A percentile compares a stretch with the other conserved stretches of the same genome.
Conservation (phyloP, 2,797 vertebrate species). For the Myripristis murdjan region DNA sequence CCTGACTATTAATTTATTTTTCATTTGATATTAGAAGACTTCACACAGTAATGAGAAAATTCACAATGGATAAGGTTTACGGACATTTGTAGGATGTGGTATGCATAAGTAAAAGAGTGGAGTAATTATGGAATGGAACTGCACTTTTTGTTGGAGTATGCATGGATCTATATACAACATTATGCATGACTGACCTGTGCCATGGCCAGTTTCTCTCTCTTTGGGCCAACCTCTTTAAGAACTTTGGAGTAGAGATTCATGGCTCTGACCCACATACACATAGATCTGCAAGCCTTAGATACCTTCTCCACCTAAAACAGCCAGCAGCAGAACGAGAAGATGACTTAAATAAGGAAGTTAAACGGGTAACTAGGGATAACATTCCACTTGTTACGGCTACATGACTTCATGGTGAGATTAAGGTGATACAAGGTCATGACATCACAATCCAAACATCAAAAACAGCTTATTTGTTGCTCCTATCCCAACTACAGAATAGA, state of each 20-base stretch:
- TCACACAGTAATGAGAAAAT: background rate
- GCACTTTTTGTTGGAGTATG: background rate
- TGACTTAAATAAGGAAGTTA: background rate
- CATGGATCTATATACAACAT: background rate
- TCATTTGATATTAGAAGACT: background rate
- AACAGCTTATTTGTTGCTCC: background rate
- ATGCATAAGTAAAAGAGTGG: background rate
- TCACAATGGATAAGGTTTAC: background rate
- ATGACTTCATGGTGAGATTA: no score
- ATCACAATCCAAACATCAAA: background rate
- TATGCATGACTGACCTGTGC: slow-evolving; percentile 82
- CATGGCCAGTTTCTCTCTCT: slow-evolving; percentile 86
- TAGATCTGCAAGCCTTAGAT: slow-evolving; percentile 89
- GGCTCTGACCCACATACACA: slow-evolving; percentile 92
- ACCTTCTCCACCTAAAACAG: slow-evolving; percentile 86
- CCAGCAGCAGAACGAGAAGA: slow-evolving; percentile 9
- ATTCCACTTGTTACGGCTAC: background rate
- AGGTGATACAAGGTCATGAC: no score
- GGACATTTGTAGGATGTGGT: background rate
- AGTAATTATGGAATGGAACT: background rate
- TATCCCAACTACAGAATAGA: background rate
- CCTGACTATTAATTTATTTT: background rate
- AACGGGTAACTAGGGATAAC: background rate
- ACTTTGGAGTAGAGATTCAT: slow-evolving; percentile 90
- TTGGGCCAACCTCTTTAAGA: slow-evolving; percentile 88